Evolutionary conservation across 2,797 vertebrate species (phyloP), one percentile per base, ranked within the genome.

Genomic region (Pogoniulus pusillus): DNA sequence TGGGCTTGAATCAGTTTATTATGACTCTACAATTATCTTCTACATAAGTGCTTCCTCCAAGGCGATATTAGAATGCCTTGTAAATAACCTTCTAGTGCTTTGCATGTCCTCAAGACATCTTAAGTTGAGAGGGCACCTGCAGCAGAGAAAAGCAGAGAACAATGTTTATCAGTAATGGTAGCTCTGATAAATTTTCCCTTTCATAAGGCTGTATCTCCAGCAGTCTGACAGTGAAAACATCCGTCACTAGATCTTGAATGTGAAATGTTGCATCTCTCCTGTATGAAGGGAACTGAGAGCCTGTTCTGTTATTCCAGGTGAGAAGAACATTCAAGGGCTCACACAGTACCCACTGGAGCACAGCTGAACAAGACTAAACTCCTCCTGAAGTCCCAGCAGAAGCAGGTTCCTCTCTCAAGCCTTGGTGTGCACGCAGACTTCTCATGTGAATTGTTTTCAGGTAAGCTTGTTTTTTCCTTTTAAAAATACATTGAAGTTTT

Each of bases 271-370:
- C 24, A 14, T 83, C 10, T 3, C 23, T 60, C 20, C 29, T 43
- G 39, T 0, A 0, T 62, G 15, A 12, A 29, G 77, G 37, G 10
- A 81, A 39, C 88, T 96, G 66, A 94, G 10, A 4, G 2, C 57
- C 60, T 68, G 2, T 79, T 84, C 41, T 85, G 4, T 91, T 76
- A 18, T 96, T 97, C 12, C 74, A 96, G 94, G 90, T 84, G 64
- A 54, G 2, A 84, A 85, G 85, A 91, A 77, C 41, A 53, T 71
- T 66, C 60, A 69, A 68, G 47, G 43, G 30, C 73, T 80, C 19
- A 5, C 22, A 58, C 55, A 68, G 37, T n/a, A 86, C 73, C 88
- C 29, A 0, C 37, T 58, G 47, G 70, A 93, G 79, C 85, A 80
- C 79, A 93, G 69, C 77, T 89, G 87, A 93, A 62, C n/a, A 47